Conservation (phyloP, 2,113 vertebrate genomes). For the Aspidoscelis tigris region DNA sequence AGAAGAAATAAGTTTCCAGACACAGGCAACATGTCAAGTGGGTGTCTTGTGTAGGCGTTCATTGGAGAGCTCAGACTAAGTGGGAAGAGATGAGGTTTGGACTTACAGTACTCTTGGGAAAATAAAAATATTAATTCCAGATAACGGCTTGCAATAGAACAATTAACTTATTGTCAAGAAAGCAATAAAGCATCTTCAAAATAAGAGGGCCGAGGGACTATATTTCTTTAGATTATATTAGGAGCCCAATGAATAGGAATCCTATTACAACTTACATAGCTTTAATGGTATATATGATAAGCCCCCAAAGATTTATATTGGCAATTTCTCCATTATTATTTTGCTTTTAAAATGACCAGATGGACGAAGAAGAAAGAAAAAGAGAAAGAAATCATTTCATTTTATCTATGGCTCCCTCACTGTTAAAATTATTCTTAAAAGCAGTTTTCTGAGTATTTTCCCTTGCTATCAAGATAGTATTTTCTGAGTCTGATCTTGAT, state of each 20-base stretch:
- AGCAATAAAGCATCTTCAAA: slow-evolving; percentile 48
- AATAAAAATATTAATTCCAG: slow-evolving; percentile 72
- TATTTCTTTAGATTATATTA: slow-evolving; percentile 50
- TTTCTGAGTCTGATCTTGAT: background rate
- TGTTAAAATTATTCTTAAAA: background rate
- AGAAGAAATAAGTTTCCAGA: slow-evolving; percentile 72
- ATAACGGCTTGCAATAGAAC: slow-evolving; percentile 59
- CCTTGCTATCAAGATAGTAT: background rate
- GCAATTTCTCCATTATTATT: slow-evolving; percentile 30
- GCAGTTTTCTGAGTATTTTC: background rate
- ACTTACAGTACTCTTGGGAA: slow-evolving; percentile 70
- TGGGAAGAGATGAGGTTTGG: slow-evolving; percentile 69
- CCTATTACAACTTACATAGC: slow-evolving; percentile 17
- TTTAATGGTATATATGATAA: slow-evolving; percentile 43
- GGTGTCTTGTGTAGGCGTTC: slow-evolving; percentile 67
- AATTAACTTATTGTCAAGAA: slow-evolving; percentile 71
- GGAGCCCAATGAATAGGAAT: slow-evolving; percentile 22
- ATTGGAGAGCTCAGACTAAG: slow-evolving; percentile 74
- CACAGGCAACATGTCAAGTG: slow-evolving; percentile 59
- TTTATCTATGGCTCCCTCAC: background rate
- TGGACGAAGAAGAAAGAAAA: slow-evolving; percentile 4
- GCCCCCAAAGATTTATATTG: slow-evolving; percentile 50
- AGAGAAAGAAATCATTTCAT: slow-evolving; percentile 11
- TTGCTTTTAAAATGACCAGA: background rate
- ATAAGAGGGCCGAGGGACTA: slow-evolving; percentile 38